Percentiles rank a stretch among this genome's conserved stretches.
These are phyloP conservation scores for Tetragonula carbonaria DNA, from an alignment of 2,888 invertebrate species.

Conservation along the genomic window DNA sequence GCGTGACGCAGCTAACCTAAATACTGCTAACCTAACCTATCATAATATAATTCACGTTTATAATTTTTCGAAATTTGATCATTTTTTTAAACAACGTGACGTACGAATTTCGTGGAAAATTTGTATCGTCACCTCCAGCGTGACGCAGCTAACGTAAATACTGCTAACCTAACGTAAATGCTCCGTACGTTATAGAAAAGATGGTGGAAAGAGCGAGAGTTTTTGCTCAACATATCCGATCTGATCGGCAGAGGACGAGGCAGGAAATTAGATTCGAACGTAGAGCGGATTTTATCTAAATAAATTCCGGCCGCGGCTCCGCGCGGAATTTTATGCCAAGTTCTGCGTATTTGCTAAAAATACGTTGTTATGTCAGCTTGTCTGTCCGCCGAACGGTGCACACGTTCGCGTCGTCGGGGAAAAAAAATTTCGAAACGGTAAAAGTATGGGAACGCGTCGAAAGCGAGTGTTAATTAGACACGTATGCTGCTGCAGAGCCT, in stretches of 20 bases:
- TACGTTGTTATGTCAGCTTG: not conserved
- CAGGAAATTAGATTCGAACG: not conserved
- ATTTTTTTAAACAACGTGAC: too few species aligned
- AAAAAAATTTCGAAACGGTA: not conserved
- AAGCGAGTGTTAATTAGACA: not conserved
- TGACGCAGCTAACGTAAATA: too few species aligned
- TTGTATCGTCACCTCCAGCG: too few species aligned
- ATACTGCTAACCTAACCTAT: too few species aligned
- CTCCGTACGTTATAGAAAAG: fast-evolving
- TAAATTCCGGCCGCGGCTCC: not conserved
- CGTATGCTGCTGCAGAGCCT: not conserved
- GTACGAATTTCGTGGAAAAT: too few species aligned
- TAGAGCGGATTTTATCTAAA: not conserved
- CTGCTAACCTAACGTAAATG: not conserved
- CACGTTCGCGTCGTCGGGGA: not conserved
- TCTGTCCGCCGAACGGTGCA: not conserved
- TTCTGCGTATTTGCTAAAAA: not conserved
- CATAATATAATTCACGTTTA: too few species aligned
- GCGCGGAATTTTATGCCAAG: not conserved
- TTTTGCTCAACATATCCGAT: too few species aligned
- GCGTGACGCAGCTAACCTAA: too few species aligned
- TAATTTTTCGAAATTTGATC: too few species aligned
- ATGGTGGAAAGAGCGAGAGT: not conserved
- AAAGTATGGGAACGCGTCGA: not conserved
- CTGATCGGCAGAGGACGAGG: not conserved